Base-by-base conservation (phyloP, 2,888 invertebrate species). In the Cataglyphis livida region DNA sequence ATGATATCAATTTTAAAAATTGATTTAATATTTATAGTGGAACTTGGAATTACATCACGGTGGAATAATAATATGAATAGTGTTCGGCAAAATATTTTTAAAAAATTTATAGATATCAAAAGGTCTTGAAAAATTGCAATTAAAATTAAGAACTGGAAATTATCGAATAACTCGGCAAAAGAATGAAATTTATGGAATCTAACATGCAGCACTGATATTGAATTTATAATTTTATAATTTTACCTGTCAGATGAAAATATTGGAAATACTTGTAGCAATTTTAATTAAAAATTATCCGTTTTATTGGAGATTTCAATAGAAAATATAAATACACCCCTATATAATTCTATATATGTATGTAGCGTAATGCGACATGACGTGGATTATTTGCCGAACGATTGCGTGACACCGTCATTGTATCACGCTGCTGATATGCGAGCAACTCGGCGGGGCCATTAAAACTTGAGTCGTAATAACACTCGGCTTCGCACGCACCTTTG, bases 381-480 rank as follows among this genome's bases (percentile, higher is more conserved):
- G 64, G 41, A 61, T 84, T 85, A 87, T 87, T 87, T 86, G 87
- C 71, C 82, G 82, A 85, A 85, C 82, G 81, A 85, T 85, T 85
- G 82, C 82, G 85, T 87, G 87, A 75, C 88, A 81, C 51, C 66
- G 54, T 81, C 75, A 73, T 82, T 76, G 71, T 79, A 79, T 73
- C 78, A 44, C 78, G 44, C 78, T 59, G 25, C 73, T 79, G 78
- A 79, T 79, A 81, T 61, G 21, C 84, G 83, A 38, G 81, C 57
- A 68, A 65, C 82, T 83, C 84, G 71, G 71, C 82, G 78, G 81
- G 81, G 85, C 87, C 90, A 90, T 90, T 91, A 91, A 91, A 91
- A 90, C 88, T 84, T 81, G 76, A 90, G 88, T 84, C 87, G 86
- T 90, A 92, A 92, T 89, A 90, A 81, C 88, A 84, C 89, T 86